Percentiles rank a stretch among this genome's conserved stretches.
Conservation (phyloP, 2,113 vertebrate genomes). For the Peromyscus leucopus region DNA sequence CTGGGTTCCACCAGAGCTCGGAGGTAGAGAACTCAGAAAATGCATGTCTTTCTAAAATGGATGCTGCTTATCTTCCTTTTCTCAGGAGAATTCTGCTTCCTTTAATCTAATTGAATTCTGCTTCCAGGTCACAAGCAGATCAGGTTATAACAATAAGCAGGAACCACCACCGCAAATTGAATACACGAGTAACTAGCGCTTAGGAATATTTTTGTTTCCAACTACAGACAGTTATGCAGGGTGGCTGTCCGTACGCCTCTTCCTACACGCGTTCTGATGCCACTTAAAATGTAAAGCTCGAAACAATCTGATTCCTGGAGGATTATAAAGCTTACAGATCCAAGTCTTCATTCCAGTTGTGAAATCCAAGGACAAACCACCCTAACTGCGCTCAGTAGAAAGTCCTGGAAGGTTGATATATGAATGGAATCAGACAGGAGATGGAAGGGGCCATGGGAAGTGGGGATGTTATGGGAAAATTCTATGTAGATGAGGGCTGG, state of each 20-base stretch:
- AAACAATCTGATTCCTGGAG: not conserved
- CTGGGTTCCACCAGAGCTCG: rapidly evolving
- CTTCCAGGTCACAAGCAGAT: not conserved
- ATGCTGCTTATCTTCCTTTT: not conserved
- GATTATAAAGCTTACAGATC: not conserved
- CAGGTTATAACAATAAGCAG: not conserved
- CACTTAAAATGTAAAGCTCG: not conserved
- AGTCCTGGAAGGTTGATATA: not conserved
- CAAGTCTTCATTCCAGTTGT: not conserved
- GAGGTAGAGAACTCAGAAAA: not conserved
- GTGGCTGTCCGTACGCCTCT: not conserved
- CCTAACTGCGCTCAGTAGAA: not conserved
- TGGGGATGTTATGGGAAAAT: not conserved
- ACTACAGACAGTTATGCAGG: not conserved
- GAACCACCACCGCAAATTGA: not conserved
- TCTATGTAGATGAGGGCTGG: not conserved
- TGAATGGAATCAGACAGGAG: too few relatives aligned
- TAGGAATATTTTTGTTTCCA: not conserved
- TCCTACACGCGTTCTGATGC: not conserved
- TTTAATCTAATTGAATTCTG: not conserved
- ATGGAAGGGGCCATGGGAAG: not conserved
- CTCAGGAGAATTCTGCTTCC: not conserved
- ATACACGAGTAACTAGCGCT: not conserved
- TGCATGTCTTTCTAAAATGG: not conserved
- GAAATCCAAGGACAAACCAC: not conserved